Evolutionary conservation across 2,888 invertebrate genomes (phyloP).

Genomic region (Tipula vernalis): DNA sequence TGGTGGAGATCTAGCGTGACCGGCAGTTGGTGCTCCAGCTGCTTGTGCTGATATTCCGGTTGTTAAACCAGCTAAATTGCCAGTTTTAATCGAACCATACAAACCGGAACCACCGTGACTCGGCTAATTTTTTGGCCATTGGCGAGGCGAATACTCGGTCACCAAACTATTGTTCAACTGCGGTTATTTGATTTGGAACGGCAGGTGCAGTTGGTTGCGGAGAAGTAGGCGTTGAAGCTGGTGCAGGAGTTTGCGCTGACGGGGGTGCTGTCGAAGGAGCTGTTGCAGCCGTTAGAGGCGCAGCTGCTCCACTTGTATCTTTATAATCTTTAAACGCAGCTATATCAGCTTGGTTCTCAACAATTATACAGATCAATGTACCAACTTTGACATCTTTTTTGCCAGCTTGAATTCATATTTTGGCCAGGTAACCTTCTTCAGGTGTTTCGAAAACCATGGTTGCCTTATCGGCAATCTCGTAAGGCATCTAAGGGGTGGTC

Average conservation of each 20-base stretch:
- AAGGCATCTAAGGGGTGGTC: too few relatives aligned
- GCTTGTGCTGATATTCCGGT: slow-evolving; percentile 24
- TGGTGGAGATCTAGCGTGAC: slow-evolving; percentile 22
- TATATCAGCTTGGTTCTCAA: slow-evolving; percentile 66
- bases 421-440: slow-evolving; percentile 94
- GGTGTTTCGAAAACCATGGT: slow-evolving; percentile 99
- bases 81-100: slow-evolving; percentile 69
- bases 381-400: slow-evolving; percentile 90
- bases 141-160: slow-evolving; percentile 84
- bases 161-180: slow-evolving; percentile 35
- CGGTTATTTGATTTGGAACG: slow-evolving; percentile 26
- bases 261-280: slow-evolving; percentile 25
- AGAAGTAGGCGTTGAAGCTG: slow-evolving; percentile 18
- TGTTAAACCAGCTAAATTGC: slow-evolving; percentile 51
- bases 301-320: slow-evolving; percentile 38
- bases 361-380: slow-evolving; percentile 92
- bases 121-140: slow-evolving; percentile 79
- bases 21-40: slow-evolving; percentile 18
- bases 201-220: slow-evolving; percentile 33
- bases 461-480: slow-evolving; percentile 90
- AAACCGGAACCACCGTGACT: slow-evolving; percentile 71
- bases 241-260: slow-evolving; percentile 20
- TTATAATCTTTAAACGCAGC: slow-evolving; percentile 88
- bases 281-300: neutral
- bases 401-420: slow-evolving; percentile 80